phyloP scores from a whole-genome alignment of 2,797 vertebrate genomes.

The Mionectes olivaceus region DNA sequence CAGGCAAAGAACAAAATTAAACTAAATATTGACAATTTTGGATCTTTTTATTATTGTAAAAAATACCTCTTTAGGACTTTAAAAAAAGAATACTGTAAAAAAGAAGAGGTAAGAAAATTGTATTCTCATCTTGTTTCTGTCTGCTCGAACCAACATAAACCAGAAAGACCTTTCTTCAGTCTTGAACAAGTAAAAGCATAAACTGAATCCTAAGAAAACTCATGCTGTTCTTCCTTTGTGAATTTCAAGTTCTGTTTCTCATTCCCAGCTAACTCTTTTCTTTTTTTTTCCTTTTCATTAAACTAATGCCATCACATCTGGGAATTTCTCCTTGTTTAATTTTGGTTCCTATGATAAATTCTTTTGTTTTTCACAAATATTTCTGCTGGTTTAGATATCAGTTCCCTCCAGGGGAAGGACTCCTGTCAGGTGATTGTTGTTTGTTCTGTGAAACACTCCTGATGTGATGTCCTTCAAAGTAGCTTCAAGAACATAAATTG shows the following conservation, averaged over 20 bases:
- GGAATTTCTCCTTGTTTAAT: conserved; percentile 1
- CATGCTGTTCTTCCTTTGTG: neutral
- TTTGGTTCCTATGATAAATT: conserved; percentile 8
- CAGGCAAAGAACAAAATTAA: neutral
- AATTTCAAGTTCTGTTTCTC: neutral
- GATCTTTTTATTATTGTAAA: neutral
- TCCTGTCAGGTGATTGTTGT: neutral
- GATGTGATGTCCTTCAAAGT: conserved; percentile 27
- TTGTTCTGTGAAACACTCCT: conserved; percentile 21
- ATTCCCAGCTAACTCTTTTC: neutral
- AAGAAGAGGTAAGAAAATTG: neutral
- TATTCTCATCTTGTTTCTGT: neutral
- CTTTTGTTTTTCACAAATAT: conserved; percentile 25
- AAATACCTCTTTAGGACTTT: neutral
- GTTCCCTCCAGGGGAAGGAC: conserved; percentile 7
- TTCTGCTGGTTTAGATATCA: conserved; percentile 37
- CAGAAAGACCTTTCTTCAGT: neutral
- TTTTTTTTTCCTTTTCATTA: neutral
- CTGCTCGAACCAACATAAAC: neutral
- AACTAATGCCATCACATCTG: neutral
- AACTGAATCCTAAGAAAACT: neutral
- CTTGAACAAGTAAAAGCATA: neutral
- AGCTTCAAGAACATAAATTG: conserved; percentile 28
- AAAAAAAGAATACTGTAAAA: neutral
- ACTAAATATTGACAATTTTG: neutral